Percentiles rank a stretch among this genome's conserved stretches.
These are phyloP conservation scores for Dissostichus mawsoni DNA, from an alignment of 2,113 vertebrate species.

Conservation along the genomic window DNA sequence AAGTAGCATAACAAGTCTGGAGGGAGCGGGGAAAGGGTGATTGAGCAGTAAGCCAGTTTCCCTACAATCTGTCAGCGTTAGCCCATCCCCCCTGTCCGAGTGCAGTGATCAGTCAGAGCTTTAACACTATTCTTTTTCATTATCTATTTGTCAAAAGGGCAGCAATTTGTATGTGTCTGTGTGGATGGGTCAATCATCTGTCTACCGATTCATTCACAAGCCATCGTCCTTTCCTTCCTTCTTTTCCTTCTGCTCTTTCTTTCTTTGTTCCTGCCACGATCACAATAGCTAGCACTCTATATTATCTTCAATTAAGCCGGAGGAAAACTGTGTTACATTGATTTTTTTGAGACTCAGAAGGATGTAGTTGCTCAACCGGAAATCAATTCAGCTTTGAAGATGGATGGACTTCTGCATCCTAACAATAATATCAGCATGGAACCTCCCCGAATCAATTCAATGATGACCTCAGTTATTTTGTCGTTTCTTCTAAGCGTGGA, in stretches of 20 bases:
- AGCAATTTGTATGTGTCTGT: conserved; percentile 47
- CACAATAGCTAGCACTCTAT: background rate
- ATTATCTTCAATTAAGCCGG: conserved; percentile 51
- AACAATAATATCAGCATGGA: conserved; percentile 42
- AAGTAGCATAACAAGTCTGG: conserved; percentile 48
- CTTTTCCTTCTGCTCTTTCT: background rate
- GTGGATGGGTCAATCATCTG: conserved; percentile 38
- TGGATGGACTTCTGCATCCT: conserved; percentile 35
- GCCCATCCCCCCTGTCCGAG: conserved; percentile 6
- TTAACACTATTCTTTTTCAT: conserved; percentile 56
- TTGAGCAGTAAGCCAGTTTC: conserved; percentile 26
- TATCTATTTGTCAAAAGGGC: conserved; percentile 59
- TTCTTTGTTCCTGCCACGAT: conserved; percentile 5
- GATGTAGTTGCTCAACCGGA: conserved; percentile 36
- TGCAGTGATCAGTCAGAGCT: conserved; percentile 51
- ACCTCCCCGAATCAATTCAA: conserved; percentile 11
- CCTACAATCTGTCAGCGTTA: conserved; percentile 38
- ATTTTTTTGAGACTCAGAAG: conserved; percentile 50
- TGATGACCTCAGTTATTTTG: conserved; percentile 10
- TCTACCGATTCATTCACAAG: conserved; percentile 39
- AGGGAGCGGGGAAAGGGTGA: conserved; percentile 29
- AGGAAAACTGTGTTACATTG: conserved; percentile 58
- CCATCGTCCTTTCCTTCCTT: conserved; percentile 23
- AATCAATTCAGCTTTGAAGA: conserved; percentile 56
- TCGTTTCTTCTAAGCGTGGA: background rate